These are phyloP conservation scores for Drosophila jambulina DNA, from an alignment of 1,140 invertebrate species.

Conservation along the genomic window DNA sequence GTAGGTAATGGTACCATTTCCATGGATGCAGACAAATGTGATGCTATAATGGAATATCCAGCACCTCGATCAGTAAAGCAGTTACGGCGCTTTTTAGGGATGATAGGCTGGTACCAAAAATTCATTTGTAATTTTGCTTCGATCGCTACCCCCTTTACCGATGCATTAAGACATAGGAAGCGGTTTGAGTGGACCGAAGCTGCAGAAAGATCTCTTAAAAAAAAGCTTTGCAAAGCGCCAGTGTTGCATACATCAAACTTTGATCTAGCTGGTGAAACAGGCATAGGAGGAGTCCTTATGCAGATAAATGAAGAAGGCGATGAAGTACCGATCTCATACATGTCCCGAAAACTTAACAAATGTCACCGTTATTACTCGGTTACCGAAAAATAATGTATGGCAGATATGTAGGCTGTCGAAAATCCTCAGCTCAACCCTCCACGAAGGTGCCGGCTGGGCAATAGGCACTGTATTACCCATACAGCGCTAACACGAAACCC, in stretches of 20 bases:
- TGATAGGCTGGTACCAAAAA: neutral
- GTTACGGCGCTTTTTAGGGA: neutral
- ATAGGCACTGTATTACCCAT: too few relatives aligned
- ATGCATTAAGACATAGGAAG: neutral
- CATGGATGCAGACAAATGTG: conserved; percentile 8
- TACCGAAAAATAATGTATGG: neutral
- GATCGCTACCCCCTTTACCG: neutral
- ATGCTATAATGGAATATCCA: conserved; percentile 3
- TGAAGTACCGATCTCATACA: neutral
- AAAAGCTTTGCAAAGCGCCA: neutral
- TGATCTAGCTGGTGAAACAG: neutral
- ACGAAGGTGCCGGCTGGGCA: too few relatives aligned
- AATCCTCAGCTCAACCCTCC: too few relatives aligned
- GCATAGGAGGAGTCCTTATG: neutral
- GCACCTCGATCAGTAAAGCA: conserved; percentile 6
- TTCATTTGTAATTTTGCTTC: neutral
- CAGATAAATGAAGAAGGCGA: neutral
- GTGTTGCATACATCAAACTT: neutral
- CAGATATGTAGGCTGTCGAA: too few relatives aligned
- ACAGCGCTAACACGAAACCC: too few relatives aligned
- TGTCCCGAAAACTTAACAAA: neutral
- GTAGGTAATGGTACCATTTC: conserved; percentile 19
- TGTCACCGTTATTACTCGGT: neutral
- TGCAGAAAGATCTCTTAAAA: neutral
- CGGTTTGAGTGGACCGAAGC: neutral